Base-by-base conservation (phyloP, 30 jellyfish, hydroid and myxozoan species). In the Cassiopea andromeda region DNA sequence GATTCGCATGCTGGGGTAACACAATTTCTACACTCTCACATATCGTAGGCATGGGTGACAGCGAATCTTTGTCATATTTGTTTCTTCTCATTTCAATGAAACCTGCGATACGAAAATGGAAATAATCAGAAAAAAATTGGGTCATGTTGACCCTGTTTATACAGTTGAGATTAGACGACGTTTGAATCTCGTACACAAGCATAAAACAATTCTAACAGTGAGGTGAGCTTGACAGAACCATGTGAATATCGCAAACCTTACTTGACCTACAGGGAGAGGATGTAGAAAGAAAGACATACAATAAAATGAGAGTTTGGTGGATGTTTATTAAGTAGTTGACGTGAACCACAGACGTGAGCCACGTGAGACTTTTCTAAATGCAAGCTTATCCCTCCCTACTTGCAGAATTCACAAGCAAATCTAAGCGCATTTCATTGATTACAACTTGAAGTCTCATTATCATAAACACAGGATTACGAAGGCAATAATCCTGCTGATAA, bases 1-100 rank as follows among this genome's bases (percentile, higher is more conserved):
- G 98, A 72, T 93, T 93, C 7, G 97, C 98, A 79, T 93, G 98
- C 69, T 77, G 97, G 1, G 98, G 98, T 13, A 93, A 83, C 48
- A 93, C 98, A 60, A 93, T 93, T 70, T 93, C 98, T 15, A 93
- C 92, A 81, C 97, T 78, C 59, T 88, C 90, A 70, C 97, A 81
- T 27, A 74, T 19, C n/a, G 98, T 93, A 38, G 87, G 68, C 9
- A 85, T 8, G 59, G 98, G 91, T 27, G 82, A 48, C n/a, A 91
- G 86, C 57, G 82, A 38, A 17, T 78, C 68, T n/a, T 16, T 60
- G 38, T 50, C 85, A 57, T 60, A 85, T 73, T 87, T 78, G 85
- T 16, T 73, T 44, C 86, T 90, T 60, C 67, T 85, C 61, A 73
- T 80, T 48, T 85, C 71, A 27, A 87, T 86, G 74, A 87, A 87